These are phyloP conservation scores for Platycheirus albimanus DNA, from an alignment of 2,888 invertebrate genomes.

Conservation along the genomic window DNA sequence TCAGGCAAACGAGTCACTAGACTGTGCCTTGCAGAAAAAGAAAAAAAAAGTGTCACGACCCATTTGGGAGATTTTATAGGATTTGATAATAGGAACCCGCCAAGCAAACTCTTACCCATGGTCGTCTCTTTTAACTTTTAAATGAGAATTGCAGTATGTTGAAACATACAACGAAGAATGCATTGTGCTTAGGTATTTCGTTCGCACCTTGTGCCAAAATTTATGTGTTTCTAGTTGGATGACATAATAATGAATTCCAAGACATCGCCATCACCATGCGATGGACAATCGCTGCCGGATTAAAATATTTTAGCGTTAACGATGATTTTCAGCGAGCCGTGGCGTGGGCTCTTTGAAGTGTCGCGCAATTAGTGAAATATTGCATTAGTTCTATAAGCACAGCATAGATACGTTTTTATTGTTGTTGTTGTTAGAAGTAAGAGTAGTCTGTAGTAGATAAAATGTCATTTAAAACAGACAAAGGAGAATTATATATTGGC, in stretches of 20 bases:
- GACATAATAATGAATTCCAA: slow-evolving; percentile 56
- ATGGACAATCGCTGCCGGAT: slow-evolving; percentile 55
- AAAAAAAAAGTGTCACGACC: slow-evolving; percentile 52
- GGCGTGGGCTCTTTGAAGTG: slow-evolving; percentile 39
- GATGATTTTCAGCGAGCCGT: slow-evolving; percentile 3
- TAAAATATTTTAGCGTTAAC: slow-evolving; percentile 56
- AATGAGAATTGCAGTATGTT: slow-evolving; percentile 2
- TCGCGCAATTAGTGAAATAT: slow-evolving; percentile 50
- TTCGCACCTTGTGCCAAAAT: slow-evolving; percentile 51
- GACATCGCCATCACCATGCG: neutral
- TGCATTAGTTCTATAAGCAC: slow-evolving; percentile 39
- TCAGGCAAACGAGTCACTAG: slow-evolving; percentile 24
- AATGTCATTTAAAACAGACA: too few relatives aligned
- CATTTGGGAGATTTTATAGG: slow-evolving; percentile 55
- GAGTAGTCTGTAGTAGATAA: too few relatives aligned
- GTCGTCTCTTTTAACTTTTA: neutral
- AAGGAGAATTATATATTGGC: too few relatives aligned
- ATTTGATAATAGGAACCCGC: slow-evolving; percentile 45
- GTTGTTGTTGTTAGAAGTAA: too few relatives aligned
- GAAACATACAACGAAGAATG: slow-evolving; percentile 36
- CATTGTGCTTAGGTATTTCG: slow-evolving; percentile 43
- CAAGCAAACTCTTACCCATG: neutral
- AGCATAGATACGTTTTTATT: slow-evolving; percentile 12
- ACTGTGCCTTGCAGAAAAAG: slow-evolving; percentile 20
- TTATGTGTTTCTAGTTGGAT: slow-evolving; percentile 53